A percentile compares a stretch with the other conserved stretches of the same genome.
These are phyloP conservation scores for Aramus guarauna DNA, from an alignment of 2,113 vertebrate genomes.

Conservation along the genomic window DNA sequence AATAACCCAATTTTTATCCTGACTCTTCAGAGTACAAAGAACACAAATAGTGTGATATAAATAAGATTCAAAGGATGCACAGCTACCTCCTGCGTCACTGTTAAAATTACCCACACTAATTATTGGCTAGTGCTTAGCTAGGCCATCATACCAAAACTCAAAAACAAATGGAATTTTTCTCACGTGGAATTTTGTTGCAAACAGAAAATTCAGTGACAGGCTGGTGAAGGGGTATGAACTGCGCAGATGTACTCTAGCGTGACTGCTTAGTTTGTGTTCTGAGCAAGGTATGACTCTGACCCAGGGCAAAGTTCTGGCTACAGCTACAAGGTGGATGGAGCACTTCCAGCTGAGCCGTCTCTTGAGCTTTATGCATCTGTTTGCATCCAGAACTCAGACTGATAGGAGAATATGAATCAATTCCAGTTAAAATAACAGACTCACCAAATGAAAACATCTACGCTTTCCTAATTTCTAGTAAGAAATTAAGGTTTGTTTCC, in stretches of 20 bases:
- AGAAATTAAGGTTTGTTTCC: background rate
- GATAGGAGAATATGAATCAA: background rate
- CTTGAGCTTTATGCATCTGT: background rate
- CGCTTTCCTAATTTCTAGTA: background rate
- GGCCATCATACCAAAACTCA: background rate
- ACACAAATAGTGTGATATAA: background rate
- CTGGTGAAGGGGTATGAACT: background rate
- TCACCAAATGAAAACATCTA: background rate
- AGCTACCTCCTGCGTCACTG: background rate
- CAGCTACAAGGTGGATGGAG: background rate
- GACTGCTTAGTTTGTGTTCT: background rate
- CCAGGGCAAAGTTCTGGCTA: background rate
- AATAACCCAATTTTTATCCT: background rate
- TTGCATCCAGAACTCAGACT: background rate
- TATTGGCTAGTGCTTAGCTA: background rate
- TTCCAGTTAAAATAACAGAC: background rate
- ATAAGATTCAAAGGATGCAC: background rate
- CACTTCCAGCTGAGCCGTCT: background rate
- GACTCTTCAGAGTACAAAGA: background rate
- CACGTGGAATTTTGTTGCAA: background rate
- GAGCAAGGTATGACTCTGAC: background rate
- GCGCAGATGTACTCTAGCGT: rapidly evolving
- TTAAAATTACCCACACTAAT: background rate
- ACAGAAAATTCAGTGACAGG: background rate
- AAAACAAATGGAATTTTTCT: background rate